Base-by-base conservation (phyloP, 2,113 vertebrate species). In the Megaceryle maxima region DNA sequence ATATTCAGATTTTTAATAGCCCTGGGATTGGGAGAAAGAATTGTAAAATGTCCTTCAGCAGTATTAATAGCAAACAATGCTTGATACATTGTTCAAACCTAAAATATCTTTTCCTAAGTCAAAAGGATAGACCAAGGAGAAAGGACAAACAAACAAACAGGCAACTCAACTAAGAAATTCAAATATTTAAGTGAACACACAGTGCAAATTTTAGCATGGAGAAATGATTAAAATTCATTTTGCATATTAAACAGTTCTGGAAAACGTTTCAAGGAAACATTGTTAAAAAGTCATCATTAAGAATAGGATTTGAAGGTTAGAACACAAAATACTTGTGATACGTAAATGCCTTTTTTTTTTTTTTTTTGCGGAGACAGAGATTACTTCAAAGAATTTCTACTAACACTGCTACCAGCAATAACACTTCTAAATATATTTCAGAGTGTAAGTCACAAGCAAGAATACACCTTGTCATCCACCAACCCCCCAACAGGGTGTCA, bases 191-290 rank as follows among this genome's bases (percentile, higher is more conserved):
- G 9, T 39, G 86, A 91, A 76, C 7, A 37, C 64, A 73, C 9
- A 82, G 21, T 41, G 11, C 37, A 86, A 67, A 88, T 72, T 70
- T 83, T 12, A 90, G 75, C 79, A 70, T 3, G n/a, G 20, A 88
- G 10, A 95, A 86, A 19, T 50, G n/a, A 96, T 90, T 92, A 33
- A 80, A 85, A 90, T 60, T 31, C 83, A 85, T 86, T 94, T 93
- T 83, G 88, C 62, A 67, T 51, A 96, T 78, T 88, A 93, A 88
- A 92, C 12, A 21, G 72, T 83, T 73, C 28, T 48, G 63, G 55
- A 92, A 92, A 46, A 83, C 4, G 24, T 53, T 93, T 90, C 37
- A 90, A 78, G 59, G 22, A 90, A 91, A 64, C 1, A 1, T 73
- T 75, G 51, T 81, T 87, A 24, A 31, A 46, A 89, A 87, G 31